Conservation (phyloP, 1,140 invertebrate genomes). For the Antheraea pernyi region DNA sequence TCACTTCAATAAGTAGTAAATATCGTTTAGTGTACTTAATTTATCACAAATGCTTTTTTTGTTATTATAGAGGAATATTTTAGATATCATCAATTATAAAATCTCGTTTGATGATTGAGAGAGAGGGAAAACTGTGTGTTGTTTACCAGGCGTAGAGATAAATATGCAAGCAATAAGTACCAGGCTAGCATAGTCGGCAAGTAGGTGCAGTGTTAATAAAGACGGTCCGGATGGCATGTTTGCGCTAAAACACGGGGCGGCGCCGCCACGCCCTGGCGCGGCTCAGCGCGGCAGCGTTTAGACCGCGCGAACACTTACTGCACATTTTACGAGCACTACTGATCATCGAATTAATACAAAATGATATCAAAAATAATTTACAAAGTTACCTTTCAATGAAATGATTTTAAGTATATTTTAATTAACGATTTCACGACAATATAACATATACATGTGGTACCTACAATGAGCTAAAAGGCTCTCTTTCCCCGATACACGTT, state of each 20-base stretch:
- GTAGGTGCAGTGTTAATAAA: conserved; percentile 50
- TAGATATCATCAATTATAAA: too few species aligned
- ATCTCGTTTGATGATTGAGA: too few species aligned
- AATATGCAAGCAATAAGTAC: conserved; percentile 19
- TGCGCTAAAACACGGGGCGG: conserved; percentile 60
- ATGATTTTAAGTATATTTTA: background rate
- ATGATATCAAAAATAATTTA: background rate
- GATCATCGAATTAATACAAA: conserved; percentile 12
- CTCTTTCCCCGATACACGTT: background rate
- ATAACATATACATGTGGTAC: too few species aligned
- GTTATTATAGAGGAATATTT: too few species aligned
- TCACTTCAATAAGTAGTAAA: too few species aligned
- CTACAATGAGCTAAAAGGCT: background rate
- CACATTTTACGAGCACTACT: conserved; percentile 52
- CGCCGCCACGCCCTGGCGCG: conserved; percentile 44
- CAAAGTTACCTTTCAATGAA: background rate
- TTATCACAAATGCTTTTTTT: too few species aligned
- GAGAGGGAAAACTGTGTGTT: too few species aligned
- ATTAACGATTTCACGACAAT: too few species aligned
- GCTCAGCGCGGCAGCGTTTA: conserved; percentile 32
- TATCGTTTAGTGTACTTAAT: too few species aligned
- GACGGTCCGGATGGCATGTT: conserved; percentile 57
- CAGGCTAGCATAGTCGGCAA: conserved; percentile 35
- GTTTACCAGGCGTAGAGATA: too few species aligned
- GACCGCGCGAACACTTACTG: conserved; percentile 48